Conservation (phyloP, 2,113 vertebrate genomes). For the Hystrix brachyura region DNA sequence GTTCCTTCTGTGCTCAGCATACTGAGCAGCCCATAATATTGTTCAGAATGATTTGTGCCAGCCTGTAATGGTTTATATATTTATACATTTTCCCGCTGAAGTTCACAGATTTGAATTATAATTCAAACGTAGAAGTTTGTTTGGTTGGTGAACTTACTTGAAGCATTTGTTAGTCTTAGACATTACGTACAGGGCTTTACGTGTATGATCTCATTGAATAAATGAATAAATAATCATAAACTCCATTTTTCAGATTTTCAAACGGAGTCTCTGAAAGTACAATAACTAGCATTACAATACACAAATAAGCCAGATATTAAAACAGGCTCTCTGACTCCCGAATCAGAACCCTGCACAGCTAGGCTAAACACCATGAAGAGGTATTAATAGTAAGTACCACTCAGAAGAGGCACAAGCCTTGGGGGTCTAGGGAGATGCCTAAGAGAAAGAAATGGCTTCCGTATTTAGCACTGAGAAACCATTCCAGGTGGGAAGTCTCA, state of each 20-base stretch:
- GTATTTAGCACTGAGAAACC: accelerated
- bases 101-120: conserved; percentile 43
- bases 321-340: not conserved
- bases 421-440: not conserved
- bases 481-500: not conserved
- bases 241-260: not conserved
- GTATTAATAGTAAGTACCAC: not conserved
- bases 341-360: not conserved
- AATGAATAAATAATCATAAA: not conserved
- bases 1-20: conserved; percentile 4
- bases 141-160: conserved; percentile 1
- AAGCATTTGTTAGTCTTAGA: conserved; percentile 50
- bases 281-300: not conserved
- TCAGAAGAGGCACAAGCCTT: not conserved
- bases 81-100: not conserved
- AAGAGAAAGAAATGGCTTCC: not conserved
- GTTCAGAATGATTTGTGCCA: conserved; percentile 23
- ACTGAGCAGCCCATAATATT: conserved; percentile 44
- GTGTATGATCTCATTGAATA: not conserved
- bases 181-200: not conserved
- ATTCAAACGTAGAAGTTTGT: conserved; percentile 47
- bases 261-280: not conserved
- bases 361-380: not conserved
- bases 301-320: not conserved
- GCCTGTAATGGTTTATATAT: not conserved